Evolutionary conservation across 2,888 invertebrate species (phyloP), one percentile per base, ranked within the genome.

Genomic region (Creontiades dilutus): DNA sequence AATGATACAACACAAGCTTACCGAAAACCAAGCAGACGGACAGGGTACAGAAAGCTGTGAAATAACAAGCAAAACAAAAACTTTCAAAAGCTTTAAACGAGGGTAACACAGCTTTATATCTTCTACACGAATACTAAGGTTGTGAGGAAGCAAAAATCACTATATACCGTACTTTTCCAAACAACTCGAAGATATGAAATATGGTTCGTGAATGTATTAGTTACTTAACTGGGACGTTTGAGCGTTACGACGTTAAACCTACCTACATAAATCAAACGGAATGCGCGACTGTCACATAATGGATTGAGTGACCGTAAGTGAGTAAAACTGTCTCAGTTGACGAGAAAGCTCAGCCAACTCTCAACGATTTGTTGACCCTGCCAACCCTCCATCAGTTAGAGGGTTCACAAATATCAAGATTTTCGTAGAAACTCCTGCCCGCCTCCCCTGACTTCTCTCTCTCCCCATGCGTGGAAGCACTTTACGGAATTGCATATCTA

Each of bases 401-500:
- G 68, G 68, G 68, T 68, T 68, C 68, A 68, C 68, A 68, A 68
- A 68, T 68, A 68, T 68, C 68, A 68, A 68, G 68, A 68, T 68
- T 68, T 19, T 23, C 13, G 68, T 68, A 0, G 23, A 68, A 19
- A 23, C 68, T 68, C 23, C 68, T 23, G 0, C 13, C 12, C 68
- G 5, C 57, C 19, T 52, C 57, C 7, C 57, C n/a, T 11, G 16
- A n/a, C 57, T 57, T n/a, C 57, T 16, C 57, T 16, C 57, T 57
- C 57, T 57, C n/a, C 19, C 57, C 68, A 68, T 13, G 27, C 19
- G 48, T 47, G 52, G 27, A 23, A 82, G 82, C 82, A 82, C 82
- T 82, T 82, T 52, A 82, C 82, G 27, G 52, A 82, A 82, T 82
- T 82, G 82, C 82, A 82, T 82, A 82, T 82, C 82, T 47, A 82